Conservation (phyloP, 2,113 vertebrate genomes). For the Dipodomys spectabilis region DNA sequence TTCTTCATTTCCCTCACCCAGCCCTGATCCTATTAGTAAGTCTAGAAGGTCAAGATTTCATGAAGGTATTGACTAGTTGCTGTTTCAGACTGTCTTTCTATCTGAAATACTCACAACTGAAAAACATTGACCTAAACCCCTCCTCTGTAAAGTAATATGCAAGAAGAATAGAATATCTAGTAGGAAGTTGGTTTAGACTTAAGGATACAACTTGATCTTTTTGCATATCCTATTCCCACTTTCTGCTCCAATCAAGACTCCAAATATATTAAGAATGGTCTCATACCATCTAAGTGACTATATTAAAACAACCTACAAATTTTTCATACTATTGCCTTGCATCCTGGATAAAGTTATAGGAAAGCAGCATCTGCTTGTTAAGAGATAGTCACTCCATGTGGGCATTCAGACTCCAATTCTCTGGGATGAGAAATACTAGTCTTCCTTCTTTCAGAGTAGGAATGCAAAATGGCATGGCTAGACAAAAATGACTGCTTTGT, state of each 20-base stretch:
- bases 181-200: conserved; percentile 38
- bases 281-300: neutral
- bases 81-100: neutral
- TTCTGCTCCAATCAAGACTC: neutral
- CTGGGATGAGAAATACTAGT: neutral
- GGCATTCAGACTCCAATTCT: neutral
- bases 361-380: neutral
- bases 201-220: conserved; percentile 10
- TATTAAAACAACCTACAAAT: conserved; percentile 15
- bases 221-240: neutral
- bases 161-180: neutral
- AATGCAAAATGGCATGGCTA: neutral
- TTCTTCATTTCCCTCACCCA: neutral
- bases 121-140: neutral
- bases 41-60: neutral
- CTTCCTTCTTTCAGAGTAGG: neutral
- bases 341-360: neutral
- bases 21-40: neutral
- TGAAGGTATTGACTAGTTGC: neutral
- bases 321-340: neutral
- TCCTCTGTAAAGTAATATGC: neutral
- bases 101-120: neutral
- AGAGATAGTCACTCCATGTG: neutral
- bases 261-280: neutral
- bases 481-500: conserved; percentile 3